Evolutionary conservation across 2,888 invertebrate species (phyloP), one percentile per base, ranked within the genome.

Genomic region (Magallana nippona): DNA sequence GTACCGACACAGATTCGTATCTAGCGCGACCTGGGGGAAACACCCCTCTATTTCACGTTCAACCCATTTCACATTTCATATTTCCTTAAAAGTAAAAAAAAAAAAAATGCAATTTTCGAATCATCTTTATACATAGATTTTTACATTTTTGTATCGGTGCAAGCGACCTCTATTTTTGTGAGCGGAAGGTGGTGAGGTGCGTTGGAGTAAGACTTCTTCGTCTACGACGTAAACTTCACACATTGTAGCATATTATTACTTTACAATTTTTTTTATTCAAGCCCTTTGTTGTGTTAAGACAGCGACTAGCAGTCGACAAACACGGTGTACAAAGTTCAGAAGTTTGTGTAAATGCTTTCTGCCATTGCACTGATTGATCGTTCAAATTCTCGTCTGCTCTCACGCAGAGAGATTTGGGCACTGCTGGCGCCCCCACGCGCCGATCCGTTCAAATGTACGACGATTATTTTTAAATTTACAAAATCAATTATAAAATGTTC

Each of bases 231-330:
- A 71, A 71, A 71, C 71, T 71, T 71, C 19, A 27, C 71, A 71
- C 71, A 71, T 27, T 27, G 32, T 71, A 71, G 32, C 71, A 27
- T 71, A 32, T 71, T 71, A 71, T 71, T 71, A 71, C 71, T 19
- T 1, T 8, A 22, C 71, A 71, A 22, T 22, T 71, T 71, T 44
- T 60, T 71, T 71, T 17, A 17, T 71, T 71, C 71, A 71, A 71
- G 71, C 82, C 44, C 32, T 78, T 82, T 82, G 82, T 82, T 78
- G 78, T 78, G 82, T 82, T 82, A 78, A 82, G 78, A 57, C 77
- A 82, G 27, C 32, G 82, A 82, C 82, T 71, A 71, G 32, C 27
- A 27, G 71, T 71, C 71, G 71, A 22, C 71, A 71, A 71, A 22
- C 22, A 22, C 15, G 22, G 71, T 58, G 56, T 71, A 78, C 19